Percentiles rank a stretch among this genome's conserved stretches.
phyloP scores from a whole-genome alignment of 1,140 invertebrate species.

The Bombus sylvicola region DNA sequence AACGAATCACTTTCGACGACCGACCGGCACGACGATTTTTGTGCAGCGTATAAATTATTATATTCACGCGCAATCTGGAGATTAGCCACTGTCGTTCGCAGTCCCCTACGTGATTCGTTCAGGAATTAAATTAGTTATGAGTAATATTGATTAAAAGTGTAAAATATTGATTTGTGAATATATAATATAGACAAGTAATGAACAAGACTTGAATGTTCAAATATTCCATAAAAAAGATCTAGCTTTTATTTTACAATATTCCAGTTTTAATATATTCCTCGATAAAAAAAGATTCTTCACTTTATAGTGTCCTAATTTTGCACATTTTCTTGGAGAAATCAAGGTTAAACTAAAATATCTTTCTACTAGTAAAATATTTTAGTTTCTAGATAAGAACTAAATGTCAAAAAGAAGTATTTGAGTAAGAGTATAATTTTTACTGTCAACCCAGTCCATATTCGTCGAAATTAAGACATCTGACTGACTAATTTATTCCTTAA shows the following conservation, averaged over 20 bases:
- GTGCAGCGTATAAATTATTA: conserved; percentile 32
- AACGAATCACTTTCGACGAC: conserved; percentile 37
- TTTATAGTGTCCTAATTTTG: not conserved
- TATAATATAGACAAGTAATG: too few relatives aligned
- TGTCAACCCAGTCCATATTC: too few relatives aligned
- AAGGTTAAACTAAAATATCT: not conserved
- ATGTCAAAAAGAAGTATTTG: not conserved
- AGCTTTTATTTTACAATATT: too few relatives aligned
- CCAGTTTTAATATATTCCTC: too few relatives aligned
- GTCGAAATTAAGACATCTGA: not conserved
- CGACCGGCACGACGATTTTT: conserved; percentile 21
- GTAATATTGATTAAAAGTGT: not conserved
- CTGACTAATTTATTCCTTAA: conserved; percentile 1
- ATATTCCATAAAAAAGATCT: too few relatives aligned
- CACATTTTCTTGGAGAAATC: not conserved
- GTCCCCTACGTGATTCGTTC: too few relatives aligned
- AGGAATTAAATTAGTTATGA: not conserved
- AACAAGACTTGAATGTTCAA: too few relatives aligned
- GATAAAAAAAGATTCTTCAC: not conserved
- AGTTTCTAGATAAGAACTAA: not conserved
- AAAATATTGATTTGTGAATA: not conserved
- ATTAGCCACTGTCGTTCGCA: not conserved
- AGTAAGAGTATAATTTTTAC: not conserved
- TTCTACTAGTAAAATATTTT: not conserved
- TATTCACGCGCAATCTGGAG: not conserved